Conservation (phyloP, 2,113 vertebrate species). For the zebrafish (Danio rerio) region GRCz12tu NC_133188.1:35398001-35398500, state of each 20-base stretch:
- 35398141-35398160: slow-evolving; percentile 14
- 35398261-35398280: slow-evolving; percentile 25
- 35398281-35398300: slow-evolving; percentile 30
- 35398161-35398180: slow-evolving; percentile 1
- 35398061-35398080: slow-evolving; percentile 53
- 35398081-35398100: slow-evolving; percentile 60
- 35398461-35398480: slow-evolving; percentile 6
- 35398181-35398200: neutral
- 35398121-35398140: slow-evolving; percentile 29
- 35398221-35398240: slow-evolving; percentile 17
- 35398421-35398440: neutral
- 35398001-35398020: slow-evolving; percentile 59
- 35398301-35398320: slow-evolving; percentile 38
- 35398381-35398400: slow-evolving; percentile 9
- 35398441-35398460: neutral
- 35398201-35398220: slow-evolving; percentile 10
- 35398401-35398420: neutral
- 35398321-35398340: slow-evolving; percentile 36
- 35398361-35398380: slow-evolving; percentile 10
- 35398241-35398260: neutral
- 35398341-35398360: slow-evolving; percentile 44
- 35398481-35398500: slow-evolving; percentile 6
- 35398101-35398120: slow-evolving; percentile 38
- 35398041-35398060: slow-evolving; percentile 62
- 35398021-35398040: slow-evolving; percentile 62